Conservation (phyloP, 2,113 vertebrate species). For the Gymnobelideus leadbeateri region DNA sequence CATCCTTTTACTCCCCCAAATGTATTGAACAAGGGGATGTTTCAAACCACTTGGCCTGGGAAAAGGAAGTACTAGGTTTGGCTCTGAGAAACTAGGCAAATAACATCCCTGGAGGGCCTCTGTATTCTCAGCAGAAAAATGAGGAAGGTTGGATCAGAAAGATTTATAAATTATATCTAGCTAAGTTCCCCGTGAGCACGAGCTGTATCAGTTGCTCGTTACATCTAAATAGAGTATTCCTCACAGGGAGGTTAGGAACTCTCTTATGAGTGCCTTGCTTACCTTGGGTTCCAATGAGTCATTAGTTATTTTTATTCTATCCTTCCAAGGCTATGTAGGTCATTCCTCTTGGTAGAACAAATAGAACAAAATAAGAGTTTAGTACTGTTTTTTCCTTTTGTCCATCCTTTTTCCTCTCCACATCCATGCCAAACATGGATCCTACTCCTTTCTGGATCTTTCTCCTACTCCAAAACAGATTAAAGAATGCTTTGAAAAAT, state of each 20-base stretch:
- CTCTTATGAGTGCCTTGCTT: not conserved
- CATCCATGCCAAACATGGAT: not conserved
- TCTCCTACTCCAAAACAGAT: not conserved
- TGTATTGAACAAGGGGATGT: not conserved
- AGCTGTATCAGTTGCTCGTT: not conserved
- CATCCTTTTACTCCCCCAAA: not conserved
- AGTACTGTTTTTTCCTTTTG: not conserved
- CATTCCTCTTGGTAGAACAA: not conserved
- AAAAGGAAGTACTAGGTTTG: not conserved
- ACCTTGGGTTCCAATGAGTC: not conserved
- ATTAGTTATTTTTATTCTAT: not conserved
- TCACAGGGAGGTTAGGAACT: not conserved
- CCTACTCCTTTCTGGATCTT: not conserved
- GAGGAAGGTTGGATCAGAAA: not conserved
- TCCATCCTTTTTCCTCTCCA: not conserved
- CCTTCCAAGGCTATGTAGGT: not conserved
- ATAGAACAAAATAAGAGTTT: not conserved
- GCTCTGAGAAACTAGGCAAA: not conserved
- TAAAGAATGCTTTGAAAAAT: not conserved
- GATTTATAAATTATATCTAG: not conserved
- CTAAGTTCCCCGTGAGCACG: not conserved
- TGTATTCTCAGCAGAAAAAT: not conserved
- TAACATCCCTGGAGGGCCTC: not conserved
- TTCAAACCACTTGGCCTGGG: not conserved
- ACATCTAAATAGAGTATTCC: not conserved